Evolutionary conservation across 1,140 invertebrate species (phyloP).

Genomic region (Trichonephila inaurata): DNA sequence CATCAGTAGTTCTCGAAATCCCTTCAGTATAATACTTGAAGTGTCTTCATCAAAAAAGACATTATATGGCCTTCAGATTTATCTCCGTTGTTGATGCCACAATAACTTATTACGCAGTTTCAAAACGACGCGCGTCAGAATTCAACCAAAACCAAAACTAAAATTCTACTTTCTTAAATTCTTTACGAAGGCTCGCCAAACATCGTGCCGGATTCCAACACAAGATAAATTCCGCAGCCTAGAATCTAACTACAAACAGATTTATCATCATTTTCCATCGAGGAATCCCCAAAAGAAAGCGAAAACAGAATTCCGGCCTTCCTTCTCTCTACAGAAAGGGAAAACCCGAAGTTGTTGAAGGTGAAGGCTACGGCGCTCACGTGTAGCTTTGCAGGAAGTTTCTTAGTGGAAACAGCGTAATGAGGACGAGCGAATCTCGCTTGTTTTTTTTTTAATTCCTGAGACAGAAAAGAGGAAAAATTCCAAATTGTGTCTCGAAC

Average conservation of each 20-base stretch:
- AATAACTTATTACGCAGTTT: too few relatives aligned
- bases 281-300: constrained; percentile 17
- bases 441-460: background rate
- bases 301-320: background rate
- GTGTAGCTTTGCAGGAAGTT: background rate
- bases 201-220: background rate
- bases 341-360: constrained; percentile 43
- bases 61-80: too few relatives aligned
- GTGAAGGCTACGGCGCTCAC: constrained; percentile 27
- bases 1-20: too few relatives aligned
- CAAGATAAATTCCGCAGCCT: too few relatives aligned
- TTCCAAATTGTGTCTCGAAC: background rate
- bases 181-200: too few relatives aligned
- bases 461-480: background rate
- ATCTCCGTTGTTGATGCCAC: too few relatives aligned
- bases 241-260: too few relatives aligned
- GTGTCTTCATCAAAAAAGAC: too few relatives aligned
- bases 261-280: background rate
- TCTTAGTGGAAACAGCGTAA: background rate
- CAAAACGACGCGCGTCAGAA: too few relatives aligned
- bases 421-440: background rate
- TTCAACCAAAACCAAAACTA: too few relatives aligned
- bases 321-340: constrained; percentile 31
- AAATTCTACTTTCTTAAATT: too few relatives aligned
- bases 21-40: too few relatives aligned